These are phyloP conservation scores for Zoroaster sp. DNA, from an alignment of 53 echinoderm and acorn worm genomes.

Conservation along the genomic window DNA sequence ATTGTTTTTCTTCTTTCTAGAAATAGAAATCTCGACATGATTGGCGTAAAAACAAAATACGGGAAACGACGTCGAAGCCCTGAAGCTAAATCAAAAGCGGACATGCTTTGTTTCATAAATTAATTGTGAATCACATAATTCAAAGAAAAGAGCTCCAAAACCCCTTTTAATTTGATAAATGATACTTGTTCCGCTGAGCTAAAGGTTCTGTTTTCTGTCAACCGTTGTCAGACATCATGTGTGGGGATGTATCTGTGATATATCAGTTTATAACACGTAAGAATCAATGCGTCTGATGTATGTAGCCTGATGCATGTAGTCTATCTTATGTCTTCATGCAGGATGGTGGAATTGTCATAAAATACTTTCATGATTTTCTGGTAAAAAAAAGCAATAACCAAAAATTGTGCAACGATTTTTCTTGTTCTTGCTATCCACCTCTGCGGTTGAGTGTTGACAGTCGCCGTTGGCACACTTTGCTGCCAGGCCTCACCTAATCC, in stretches of 20 bases:
- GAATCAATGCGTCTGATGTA: background rate
- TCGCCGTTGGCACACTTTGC: too few relatives aligned
- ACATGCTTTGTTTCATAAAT: background rate
- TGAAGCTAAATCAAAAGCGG: background rate
- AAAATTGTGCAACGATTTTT: too few relatives aligned
- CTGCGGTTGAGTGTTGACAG: too few relatives aligned
- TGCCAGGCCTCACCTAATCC: too few relatives aligned
- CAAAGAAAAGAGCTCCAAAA: background rate
- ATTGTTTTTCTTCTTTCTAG: too few relatives aligned
- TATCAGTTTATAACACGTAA: background rate
- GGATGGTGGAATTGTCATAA: too few relatives aligned
- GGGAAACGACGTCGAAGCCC: background rate
- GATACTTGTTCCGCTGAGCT: background rate
- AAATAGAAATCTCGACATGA: too few relatives aligned
- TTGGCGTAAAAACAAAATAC: background rate
- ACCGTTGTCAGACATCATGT: background rate
- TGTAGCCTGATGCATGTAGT: too few relatives aligned
- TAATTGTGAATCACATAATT: background rate
- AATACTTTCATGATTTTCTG: too few relatives aligned
- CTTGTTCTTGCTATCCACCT: too few relatives aligned
- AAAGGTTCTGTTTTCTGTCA: background rate
- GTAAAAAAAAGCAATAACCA: too few relatives aligned
- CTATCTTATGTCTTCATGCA: too few relatives aligned
- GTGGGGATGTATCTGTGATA: background rate
- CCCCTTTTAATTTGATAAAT: background rate